Evolutionary conservation across 2,113 vertebrate species (phyloP).

Genomic region (Ctenodactylus gundi): DNA sequence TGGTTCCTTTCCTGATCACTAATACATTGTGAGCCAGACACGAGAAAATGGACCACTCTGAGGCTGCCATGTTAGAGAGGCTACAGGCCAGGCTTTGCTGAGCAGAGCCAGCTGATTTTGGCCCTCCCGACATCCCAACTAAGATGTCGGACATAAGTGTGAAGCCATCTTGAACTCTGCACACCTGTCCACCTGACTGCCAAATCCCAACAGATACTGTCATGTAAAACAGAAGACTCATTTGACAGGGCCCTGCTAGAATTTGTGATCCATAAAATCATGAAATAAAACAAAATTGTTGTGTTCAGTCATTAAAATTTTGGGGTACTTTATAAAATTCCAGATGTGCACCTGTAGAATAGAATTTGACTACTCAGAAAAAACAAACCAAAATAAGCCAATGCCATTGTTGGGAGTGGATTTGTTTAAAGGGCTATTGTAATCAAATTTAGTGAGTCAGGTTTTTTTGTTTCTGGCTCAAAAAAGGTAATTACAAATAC

Average conservation of each 20-base stretch:
- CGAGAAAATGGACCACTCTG: not conserved
- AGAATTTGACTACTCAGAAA: not conserved
- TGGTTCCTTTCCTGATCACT: not conserved
- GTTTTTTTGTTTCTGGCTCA: not conserved
- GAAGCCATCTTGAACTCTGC: not conserved
- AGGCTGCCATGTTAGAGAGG: not conserved
- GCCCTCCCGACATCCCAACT: not conserved
- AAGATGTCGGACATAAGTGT: not conserved
- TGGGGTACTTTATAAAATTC: not conserved
- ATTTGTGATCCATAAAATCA: not conserved
- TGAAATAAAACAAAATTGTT: not conserved
- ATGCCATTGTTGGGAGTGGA: not conserved
- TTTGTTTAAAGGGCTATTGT: not conserved
- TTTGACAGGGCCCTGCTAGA: not conserved
- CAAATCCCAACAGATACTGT: not conserved
- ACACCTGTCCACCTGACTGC: not conserved
- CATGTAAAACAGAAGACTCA: not conserved
- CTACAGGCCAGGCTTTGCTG: not conserved
- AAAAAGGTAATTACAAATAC: not conserved
- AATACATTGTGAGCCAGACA: not conserved
- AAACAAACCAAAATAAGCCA: not conserved
- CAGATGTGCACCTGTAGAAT: not conserved
- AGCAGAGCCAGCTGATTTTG: not conserved
- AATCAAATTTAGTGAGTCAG: not conserved
- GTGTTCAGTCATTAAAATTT: not conserved